These are phyloP conservation scores for Sanderia malayensis DNA, from an alignment of 30 jellyfish, hydroid and myxozoan genomes.

Conservation along the genomic window DNA sequence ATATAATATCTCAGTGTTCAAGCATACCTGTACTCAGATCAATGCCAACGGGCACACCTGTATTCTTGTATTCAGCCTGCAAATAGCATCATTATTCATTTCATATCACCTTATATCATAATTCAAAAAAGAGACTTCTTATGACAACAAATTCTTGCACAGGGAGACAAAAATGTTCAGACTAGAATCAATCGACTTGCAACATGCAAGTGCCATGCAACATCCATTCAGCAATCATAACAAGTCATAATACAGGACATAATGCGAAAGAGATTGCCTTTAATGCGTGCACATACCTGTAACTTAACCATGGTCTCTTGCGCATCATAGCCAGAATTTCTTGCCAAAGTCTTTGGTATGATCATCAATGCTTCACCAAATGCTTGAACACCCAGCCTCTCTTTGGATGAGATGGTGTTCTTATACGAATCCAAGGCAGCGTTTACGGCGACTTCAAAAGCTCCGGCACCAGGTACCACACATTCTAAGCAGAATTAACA, in stretches of 20 bases:
- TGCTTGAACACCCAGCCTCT: slow-evolving; percentile 99
- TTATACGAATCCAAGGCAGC: slow-evolving; percentile 61
- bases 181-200: too few relatives aligned
- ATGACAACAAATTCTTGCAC: too few relatives aligned
- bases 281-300: slow-evolving; percentile 53
- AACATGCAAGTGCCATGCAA: too few relatives aligned
- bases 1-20: too few relatives aligned
- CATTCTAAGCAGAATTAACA: slow-evolving; percentile 57
- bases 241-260: too few relatives aligned
- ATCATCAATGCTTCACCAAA: slow-evolving; percentile 95
- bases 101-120: too few relatives aligned
- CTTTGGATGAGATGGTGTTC: slow-evolving; percentile 92
- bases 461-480: slow-evolving; percentile 99
- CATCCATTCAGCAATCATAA: too few relatives aligned
- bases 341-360: slow-evolving; percentile 96
- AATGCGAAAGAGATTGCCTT: too few relatives aligned
- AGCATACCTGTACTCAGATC: slow-evolving; percentile 90
- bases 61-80: slow-evolving; percentile 83
- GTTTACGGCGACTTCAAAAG: slow-evolving; percentile 89
- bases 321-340: slow-evolving; percentile 97
- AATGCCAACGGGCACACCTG: slow-evolving; percentile 89
- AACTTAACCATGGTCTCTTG: slow-evolving; percentile 96
- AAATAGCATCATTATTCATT: too few relatives aligned
- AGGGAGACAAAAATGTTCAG: too few relatives aligned
- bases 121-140: too few relatives aligned